Evolutionary conservation across 2,888 invertebrate genomes (phyloP).

Genomic region (Phyllotreta cruciferae): DNA sequence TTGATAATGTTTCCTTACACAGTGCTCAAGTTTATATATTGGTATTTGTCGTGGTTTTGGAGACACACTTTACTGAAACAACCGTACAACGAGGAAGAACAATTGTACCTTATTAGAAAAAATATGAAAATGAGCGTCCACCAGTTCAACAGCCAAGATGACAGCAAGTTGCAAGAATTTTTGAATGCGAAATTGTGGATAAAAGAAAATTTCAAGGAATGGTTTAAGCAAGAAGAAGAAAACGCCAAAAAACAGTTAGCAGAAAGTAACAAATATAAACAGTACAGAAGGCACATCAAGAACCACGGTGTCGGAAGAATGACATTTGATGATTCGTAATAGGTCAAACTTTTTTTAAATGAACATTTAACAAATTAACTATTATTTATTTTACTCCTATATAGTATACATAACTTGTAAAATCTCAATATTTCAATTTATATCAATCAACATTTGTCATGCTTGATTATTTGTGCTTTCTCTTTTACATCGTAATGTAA

Average conservation of each 20-base stretch:
- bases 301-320: constrained; percentile 88
- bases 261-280: constrained; percentile 86
- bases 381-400: constrained; percentile 8
- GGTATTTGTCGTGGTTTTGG: constrained; percentile 84
- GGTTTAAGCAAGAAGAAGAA: constrained; percentile 85
- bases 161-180: constrained; percentile 75
- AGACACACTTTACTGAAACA: constrained; percentile 76
- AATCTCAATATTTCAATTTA: too few species aligned
- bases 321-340: constrained; percentile 85
- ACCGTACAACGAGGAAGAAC: constrained; percentile 83
- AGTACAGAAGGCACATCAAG: constrained; percentile 88
- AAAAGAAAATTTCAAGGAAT: constrained; percentile 76
- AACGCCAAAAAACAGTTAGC: constrained; percentile 85
- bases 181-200: constrained; percentile 82
- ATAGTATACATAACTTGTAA: too few species aligned
- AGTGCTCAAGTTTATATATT: constrained; percentile 71
- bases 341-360: constrained; percentile 7
- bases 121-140: constrained; percentile 75
- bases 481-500: too few species aligned
- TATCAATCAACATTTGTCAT: too few species aligned
- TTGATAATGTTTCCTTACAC: constrained; percentile 81
- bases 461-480: too few species aligned
- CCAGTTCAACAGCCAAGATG: constrained; percentile 77
- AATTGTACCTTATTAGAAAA: constrained; percentile 83
- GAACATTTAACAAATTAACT: constrained; percentile 29